Percentiles rank a stretch among this genome's conserved stretches.
phyloP scores from a whole-genome alignment of 2,797 vertebrate genomes.

The Phoeniculus purpureus region DNA sequence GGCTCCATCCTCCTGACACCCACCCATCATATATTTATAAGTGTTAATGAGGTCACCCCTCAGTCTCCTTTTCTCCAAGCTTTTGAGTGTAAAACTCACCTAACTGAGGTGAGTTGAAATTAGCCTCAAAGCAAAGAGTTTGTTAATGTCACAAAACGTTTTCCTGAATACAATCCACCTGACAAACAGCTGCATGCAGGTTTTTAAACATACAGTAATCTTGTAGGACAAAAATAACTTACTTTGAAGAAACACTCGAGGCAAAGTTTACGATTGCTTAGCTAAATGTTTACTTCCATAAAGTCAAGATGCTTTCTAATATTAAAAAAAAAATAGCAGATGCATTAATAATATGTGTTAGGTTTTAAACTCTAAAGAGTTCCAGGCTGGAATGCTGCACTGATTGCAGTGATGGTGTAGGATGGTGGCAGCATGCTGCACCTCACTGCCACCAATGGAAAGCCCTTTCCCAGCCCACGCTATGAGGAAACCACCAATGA shows the following conservation, averaged over 20 bases:
- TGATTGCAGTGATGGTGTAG: no score
- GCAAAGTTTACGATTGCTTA: slow-evolving; percentile 10
- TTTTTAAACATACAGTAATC: background rate
- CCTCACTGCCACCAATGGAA: no score
- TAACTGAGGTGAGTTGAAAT: background rate
- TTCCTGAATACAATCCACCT: background rate
- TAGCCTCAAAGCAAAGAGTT: background rate
- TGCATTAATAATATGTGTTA: background rate
- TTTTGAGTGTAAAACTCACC: background rate
- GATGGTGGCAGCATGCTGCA: no score
- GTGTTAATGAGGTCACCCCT: no score
- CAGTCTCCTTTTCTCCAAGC: no score
- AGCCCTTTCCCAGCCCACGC: no score
- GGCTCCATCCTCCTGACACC: no score
- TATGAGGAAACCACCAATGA: no score
- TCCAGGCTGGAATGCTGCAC: no score
- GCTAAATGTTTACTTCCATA: slow-evolving; percentile 5
- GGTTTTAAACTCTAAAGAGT: no score
- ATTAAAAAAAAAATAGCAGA: background rate
- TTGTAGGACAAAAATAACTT: background rate
- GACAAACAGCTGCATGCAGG: background rate
- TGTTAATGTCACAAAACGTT: background rate
- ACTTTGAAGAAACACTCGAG: background rate
- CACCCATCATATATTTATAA: no score
- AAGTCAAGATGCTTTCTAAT: background rate